Evolutionary conservation across 2,888 invertebrate genomes (phyloP), one percentile per base, ranked within the genome.

Genomic region (Ectemnius continuus): DNA sequence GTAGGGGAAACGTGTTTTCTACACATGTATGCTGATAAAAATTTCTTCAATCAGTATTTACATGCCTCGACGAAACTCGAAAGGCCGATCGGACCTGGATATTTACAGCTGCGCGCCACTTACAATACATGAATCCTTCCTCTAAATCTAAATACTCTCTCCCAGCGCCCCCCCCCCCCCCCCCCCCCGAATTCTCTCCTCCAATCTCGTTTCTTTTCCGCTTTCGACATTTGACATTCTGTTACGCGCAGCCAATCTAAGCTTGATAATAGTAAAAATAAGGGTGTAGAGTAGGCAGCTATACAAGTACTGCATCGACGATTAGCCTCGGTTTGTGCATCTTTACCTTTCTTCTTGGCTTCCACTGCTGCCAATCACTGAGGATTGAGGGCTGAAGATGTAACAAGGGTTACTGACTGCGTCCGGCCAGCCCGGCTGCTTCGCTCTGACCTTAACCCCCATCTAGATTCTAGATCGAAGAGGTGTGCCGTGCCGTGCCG

Each of bases 11-110:
- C 68, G 72, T 65, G 26, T 18, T 48, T 46, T 62, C 47, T 48
- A 65, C 63, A 75, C 75, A 75, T 75, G 61, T 61, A 63, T 20
- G 61, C 61, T 61, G 61, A 61, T 20, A 13, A 46, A 76, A 76
- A 36, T 36, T 4, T 36, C 68, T 59, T 76, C 68, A 59, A 75
- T 75, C 67, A 67, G 48, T 76, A 76, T 76, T 69, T 76, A 74
- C 74, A 76, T 67, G 48, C 48, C 63, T 47, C 46, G 11, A 36
- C 46, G 20, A 56, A 59, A 59, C 36, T 36, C 36, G 36, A 48
- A 52, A 45, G 3, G 2, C 57, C 36, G 20, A 16, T 16, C 4
- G n/a, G n/a, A n/a, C 26, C 61, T 45, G 18, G 3, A 11, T 18
- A 4, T 59, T 26, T 46, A 18, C 11, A 45, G 5, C 13, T 47